phyloP scores from a whole-genome alignment of 2,888 invertebrate genomes.

The Tridacna gigas region DNA sequence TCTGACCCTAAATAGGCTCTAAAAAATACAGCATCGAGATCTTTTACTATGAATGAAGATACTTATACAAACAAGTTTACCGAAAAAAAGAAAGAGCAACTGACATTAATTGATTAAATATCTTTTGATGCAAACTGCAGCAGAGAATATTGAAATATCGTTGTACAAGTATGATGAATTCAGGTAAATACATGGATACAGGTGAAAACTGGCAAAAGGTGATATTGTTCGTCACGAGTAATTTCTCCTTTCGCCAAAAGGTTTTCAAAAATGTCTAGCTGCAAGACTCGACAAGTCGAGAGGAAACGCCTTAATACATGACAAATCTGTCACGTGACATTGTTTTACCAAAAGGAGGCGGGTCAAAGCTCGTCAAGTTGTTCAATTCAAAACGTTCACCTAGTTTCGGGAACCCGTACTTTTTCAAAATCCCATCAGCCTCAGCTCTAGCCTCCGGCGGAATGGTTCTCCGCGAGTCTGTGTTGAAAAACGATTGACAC shows the following conservation, averaged over 20 bases:
- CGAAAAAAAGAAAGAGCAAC: no score
- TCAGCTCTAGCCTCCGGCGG: constrained; percentile 73
- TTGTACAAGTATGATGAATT: no score
- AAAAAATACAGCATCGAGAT: no score
- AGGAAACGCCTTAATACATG: constrained; percentile 7
- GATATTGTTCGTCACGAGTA: not conserved
- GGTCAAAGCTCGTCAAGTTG: constrained; percentile 70
- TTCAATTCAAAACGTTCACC: constrained; percentile 78
- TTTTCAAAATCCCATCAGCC: constrained; percentile 76
- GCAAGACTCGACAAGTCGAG: not conserved
- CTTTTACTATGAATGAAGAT: no score
- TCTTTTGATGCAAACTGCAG: no score
- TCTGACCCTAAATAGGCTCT: no score
- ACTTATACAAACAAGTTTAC: no score
- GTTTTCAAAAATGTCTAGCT: not conserved
- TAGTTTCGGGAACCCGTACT: constrained; percentile 76
- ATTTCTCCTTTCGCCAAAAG: not conserved
- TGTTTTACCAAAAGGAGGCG: constrained; percentile 64
- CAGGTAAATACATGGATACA: not conserved
- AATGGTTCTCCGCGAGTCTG: constrained; percentile 68
- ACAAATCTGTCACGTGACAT: constrained; percentile 58
- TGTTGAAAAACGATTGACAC: constrained; percentile 63
- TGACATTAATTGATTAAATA: no score
- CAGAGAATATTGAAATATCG: no score
- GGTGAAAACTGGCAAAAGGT: not conserved